Conservation (phyloP, 2,888 invertebrate genomes). For the Dexiosoma caninum region DNA sequence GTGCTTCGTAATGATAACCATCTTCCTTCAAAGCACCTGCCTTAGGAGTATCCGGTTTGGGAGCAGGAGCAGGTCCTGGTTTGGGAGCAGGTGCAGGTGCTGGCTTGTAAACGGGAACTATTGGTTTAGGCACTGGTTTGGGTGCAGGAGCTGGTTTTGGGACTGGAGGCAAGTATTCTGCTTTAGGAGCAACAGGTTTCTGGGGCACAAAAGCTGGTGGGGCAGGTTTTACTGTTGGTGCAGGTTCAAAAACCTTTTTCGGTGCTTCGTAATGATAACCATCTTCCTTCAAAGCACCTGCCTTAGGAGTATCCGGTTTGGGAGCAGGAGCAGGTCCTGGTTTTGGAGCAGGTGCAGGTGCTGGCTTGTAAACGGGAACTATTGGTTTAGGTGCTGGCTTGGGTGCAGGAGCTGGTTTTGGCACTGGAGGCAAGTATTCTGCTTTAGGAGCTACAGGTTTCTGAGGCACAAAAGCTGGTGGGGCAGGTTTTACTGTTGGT, state of each 20-base stretch:
- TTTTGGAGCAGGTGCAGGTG: constrained; percentile 51
- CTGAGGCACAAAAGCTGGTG: not conserved
- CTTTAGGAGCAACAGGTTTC: constrained; percentile 26
- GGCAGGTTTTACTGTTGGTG: constrained; percentile 30
- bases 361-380: not conserved
- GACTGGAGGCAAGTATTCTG: constrained; percentile 35
- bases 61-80: constrained; percentile 26
- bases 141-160: constrained; percentile 38
- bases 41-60: constrained; percentile 2
- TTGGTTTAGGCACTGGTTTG: constrained; percentile 8
- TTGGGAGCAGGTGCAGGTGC: constrained; percentile 9
- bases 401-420: constrained; percentile 43
- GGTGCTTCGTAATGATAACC: constrained; percentile 70
- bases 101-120: constrained; percentile 30
- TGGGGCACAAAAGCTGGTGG: constrained; percentile 4
- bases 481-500: constrained; percentile 19
- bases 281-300: constrained; percentile 69
- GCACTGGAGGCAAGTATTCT: not conserved
- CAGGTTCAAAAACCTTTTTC: constrained; percentile 14
- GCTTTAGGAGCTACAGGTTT: not conserved
- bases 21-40: constrained; percentile 19
- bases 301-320: constrained; percentile 9
- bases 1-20: constrained; percentile 31
- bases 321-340: constrained; percentile 18
- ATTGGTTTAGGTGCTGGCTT: not conserved